phyloP scores from a whole-genome alignment of 2,113 vertebrate genomes.

The Dipodomys ordii region DNA sequence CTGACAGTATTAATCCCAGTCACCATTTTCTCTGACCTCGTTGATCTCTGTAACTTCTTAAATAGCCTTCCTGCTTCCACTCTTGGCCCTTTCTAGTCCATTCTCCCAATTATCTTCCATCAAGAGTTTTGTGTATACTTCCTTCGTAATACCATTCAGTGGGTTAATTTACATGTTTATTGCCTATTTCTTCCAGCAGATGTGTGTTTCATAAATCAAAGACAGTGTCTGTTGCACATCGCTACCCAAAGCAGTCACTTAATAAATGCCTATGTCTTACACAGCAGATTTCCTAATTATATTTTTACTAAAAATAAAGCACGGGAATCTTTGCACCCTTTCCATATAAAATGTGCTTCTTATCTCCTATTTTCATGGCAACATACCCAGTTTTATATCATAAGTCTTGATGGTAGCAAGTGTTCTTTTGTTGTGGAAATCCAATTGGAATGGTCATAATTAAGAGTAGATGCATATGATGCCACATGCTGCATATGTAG shows the following conservation, averaged over 20 bases:
- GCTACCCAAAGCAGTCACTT: conserved; percentile 2
- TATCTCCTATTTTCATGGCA: conserved; percentile 1
- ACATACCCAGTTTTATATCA: not conserved
- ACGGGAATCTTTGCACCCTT: not conserved
- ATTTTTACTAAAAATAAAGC: conserved; percentile 42
- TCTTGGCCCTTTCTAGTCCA: not conserved
- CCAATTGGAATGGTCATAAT: conserved; percentile 20
- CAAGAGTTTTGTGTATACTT: not conserved
- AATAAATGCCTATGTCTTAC: not conserved
- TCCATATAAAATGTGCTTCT: not conserved
- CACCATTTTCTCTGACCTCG: not conserved
- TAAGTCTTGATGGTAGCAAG: conserved; percentile 40
- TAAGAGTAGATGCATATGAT: conserved; percentile 7
- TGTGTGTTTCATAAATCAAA: not conserved
- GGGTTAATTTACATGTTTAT: conserved; percentile 1
- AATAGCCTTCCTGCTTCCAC: not conserved
- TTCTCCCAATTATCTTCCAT: not conserved
- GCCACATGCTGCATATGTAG: not conserved
- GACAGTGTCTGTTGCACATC: not conserved
- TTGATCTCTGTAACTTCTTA: not conserved
- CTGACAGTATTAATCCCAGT: not conserved
- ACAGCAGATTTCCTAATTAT: not conserved
- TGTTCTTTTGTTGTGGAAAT: conserved; percentile 33
- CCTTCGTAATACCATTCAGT: not conserved
- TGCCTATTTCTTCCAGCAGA: conserved; percentile 30